Percentiles rank a stretch among this genome's conserved stretches.
phyloP scores from a whole-genome alignment of 1,140 invertebrate species.

The Brachionus rubens region DNA sequence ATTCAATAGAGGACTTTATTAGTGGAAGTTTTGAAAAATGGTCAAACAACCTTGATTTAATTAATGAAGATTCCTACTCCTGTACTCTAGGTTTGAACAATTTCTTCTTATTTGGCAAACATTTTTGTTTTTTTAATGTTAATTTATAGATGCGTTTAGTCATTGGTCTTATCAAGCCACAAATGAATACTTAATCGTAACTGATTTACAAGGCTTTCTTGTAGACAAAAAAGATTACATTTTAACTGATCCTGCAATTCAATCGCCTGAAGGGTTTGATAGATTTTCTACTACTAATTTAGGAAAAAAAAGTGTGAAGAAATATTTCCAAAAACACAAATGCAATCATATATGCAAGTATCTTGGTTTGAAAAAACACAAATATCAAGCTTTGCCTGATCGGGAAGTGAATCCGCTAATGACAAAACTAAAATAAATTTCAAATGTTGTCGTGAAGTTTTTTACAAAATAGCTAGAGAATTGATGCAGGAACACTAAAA shows the following conservation, averaged over 20 bases:
- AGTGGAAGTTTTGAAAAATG: conserved; percentile 2
- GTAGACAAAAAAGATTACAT: neutral
- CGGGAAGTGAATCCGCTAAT: neutral
- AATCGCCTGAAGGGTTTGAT: neutral
- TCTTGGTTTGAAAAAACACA: neutral
- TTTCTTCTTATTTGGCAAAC: too few species aligned
- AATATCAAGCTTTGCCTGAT: neutral
- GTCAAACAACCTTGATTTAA: neutral
- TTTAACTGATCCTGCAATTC: conserved; percentile 20
- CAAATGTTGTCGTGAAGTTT: too few species aligned
- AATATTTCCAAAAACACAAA: neutral
- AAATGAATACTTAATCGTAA: too few species aligned
- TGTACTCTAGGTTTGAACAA: neutral
- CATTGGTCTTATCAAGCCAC: too few species aligned
- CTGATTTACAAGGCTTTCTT: too few species aligned
- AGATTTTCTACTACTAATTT: conserved; percentile 5
- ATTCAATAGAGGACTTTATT: neutral
- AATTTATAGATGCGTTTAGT: too few species aligned
- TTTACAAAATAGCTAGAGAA: too few species aligned
- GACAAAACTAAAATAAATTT: too few species aligned
- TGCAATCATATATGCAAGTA: conserved; percentile 8
- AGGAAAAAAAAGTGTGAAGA: neutral
- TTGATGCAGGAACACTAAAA: too few species aligned
- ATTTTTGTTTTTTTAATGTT: too few species aligned
- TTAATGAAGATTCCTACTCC: neutral